Evolutionary conservation across 2,113 vertebrate species (phyloP), one percentile per base, ranked within the genome.

Genomic region (Dicaeum eximium): DNA sequence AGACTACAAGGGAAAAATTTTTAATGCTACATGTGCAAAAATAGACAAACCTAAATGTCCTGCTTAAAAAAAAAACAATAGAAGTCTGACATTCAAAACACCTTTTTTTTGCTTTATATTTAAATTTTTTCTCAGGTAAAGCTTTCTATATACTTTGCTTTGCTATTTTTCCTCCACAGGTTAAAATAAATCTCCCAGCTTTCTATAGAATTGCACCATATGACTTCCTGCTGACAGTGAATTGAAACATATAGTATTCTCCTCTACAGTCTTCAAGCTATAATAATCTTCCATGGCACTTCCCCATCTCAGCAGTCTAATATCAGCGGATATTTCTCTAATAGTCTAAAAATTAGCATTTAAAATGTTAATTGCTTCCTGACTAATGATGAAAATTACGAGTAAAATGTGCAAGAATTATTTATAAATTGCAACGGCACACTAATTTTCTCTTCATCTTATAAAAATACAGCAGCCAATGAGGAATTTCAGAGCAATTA

Each of bases 351-450:
- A 95, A 95, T 95, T 96, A 96, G 72, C 92, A 97, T 92, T 93
- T 95, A 95, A 95, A 92, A 96, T 85, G 82, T 94, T 96, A 97
- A 97, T 95, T 97, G 92, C 92, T 86, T 94, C 93, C 93, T 95
- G 86, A 80, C 45, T 95, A 96, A 93, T 90, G 89, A 92, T 80
- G 53, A 90, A 96, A 95, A 97, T 95, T 20, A 75, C 11, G 87
- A 92, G 70, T 92, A 89, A 95, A 96, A 97, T 67, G 73, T 84
- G 71, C 82, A 92, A 90, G 93, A 95, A 95, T 96, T 96, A 96
- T 95, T 97, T 96, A 97, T 97, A 93, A 96, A 96, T 87, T 95
- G 77, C 88, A 95, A 70, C 2, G 6, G 91, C 80, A 57, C 51
- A 62, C 58, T 83, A 88, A 94, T 94, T 96, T 90, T 92, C 71